Conservation (phyloP, 2,888 invertebrate genomes). For the Stratiomys singularior region DNA sequence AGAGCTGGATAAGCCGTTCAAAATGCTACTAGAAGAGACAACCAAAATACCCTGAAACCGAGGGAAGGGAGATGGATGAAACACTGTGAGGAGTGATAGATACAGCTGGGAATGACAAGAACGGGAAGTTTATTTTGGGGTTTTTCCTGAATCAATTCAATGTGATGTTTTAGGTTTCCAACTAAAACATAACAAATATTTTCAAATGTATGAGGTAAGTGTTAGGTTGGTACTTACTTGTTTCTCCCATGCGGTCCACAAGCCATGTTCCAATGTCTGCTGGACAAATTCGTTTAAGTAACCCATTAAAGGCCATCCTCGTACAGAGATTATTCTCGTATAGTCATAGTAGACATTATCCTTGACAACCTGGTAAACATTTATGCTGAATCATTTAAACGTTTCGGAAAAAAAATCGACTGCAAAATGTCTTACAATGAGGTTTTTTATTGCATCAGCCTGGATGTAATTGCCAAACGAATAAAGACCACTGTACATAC, state of each 20-base stretch:
- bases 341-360: conserved; percentile 63
- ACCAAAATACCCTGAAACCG: no score
- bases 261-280: conserved; percentile 59
- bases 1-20: no score
- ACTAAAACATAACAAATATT: no score
- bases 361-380: conserved; percentile 56
- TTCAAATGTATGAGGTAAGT: no score
- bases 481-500: conserved; percentile 58
- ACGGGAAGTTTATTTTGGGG: no score
- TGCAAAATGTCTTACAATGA: conserved; percentile 57
- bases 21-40: no score
- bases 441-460: conserved; percentile 56
- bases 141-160: no score
- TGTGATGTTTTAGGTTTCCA: no score
- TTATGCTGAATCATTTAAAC: not conserved
- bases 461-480: conserved; percentile 60
- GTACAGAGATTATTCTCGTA: conserved; percentile 60
- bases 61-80: no score
- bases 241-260: conserved; percentile 61
- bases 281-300: conserved; percentile 58
- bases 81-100: no score
- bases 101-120: no score
- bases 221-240: conserved; percentile 55
- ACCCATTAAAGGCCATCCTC: conserved; percentile 62
- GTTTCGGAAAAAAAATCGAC: no score